Base-by-base conservation (phyloP, 2,113 vertebrate species). In the Noturus placidus region DNA sequence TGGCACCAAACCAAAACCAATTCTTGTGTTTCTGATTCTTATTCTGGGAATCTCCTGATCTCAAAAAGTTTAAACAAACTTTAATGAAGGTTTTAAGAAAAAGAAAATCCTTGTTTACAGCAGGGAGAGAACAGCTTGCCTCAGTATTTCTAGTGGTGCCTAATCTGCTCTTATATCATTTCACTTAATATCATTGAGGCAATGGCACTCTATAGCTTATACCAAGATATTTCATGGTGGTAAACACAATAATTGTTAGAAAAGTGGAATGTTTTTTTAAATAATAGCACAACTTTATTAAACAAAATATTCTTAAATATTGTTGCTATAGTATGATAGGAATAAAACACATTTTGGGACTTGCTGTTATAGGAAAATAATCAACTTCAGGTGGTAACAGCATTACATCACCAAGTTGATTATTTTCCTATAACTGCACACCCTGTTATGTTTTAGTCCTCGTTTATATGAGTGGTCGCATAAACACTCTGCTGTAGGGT, bases 31-130 rank as follows among this genome's bases (percentile, higher is more conserved):
- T 54, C 14, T 30, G 33, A 33, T 17, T n/a, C 27, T 54, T 27
- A 52, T n/a, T 25, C 38, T 14, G 42, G 7, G 42, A 46, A 6
- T 76, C 84, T 30, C 82, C 61, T 65, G 76, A 56, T 84, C 76
- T 87, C 57, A 81, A 50, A 92, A 92, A 93, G 80, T 88, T 86
- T 88, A 88, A 92, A 89, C 87, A 91, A 91, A 89, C 82, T 86
- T 38, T 56, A n/a, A 67, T 33, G 50, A 78, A 86, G 88, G 4
- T 87, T 91, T 93, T 87, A 89, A 90, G 91, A 88, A 88, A 91
- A 88, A 86, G 80, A 84, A 91, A 88, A 57, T 61, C 46, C 88
- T 88, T 92, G 91, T 94, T 91, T 87, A 89, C 88, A 89, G 88
- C 85, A 63, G 74, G 42, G 35, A 83, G 81, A 69, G 78, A 87